Evolutionary conservation across 1,140 invertebrate species (phyloP).

Genomic region (Euwallacea similis): DNA sequence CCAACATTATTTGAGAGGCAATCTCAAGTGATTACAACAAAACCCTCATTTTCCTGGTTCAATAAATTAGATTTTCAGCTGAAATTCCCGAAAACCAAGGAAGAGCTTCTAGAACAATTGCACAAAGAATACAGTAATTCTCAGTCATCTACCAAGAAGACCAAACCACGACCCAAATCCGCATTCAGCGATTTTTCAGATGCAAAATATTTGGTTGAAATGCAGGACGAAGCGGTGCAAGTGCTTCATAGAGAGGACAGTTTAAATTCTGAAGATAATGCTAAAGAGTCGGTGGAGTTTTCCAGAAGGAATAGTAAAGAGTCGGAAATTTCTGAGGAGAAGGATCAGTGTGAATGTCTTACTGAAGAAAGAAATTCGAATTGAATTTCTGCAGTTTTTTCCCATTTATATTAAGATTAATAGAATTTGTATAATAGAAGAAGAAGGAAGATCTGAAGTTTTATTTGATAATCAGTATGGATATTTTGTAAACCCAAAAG

Average conservation of each 20-base stretch:
- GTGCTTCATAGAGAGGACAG: conserved; percentile 31
- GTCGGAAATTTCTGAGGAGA: conserved; percentile 23
- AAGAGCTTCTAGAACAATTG: conserved; percentile 45
- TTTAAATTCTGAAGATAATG: background rate
- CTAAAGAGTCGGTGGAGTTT: background rate
- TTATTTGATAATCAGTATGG: too few species aligned
- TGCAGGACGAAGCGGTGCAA: conserved; percentile 47
- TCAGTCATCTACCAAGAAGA: conserved; percentile 6
- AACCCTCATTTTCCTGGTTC: background rate
- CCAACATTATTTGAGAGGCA: conserved; percentile 71
- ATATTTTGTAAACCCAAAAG: too few species aligned
- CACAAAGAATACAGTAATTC: conserved; percentile 38
- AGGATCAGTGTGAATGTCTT: conserved; percentile 33
- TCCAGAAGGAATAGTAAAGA: conserved; percentile 28
- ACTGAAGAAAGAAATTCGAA: conserved; percentile 2
- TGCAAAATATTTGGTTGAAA: conserved; percentile 37
- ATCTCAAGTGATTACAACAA: conserved; percentile 58
- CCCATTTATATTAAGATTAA: too few species aligned
- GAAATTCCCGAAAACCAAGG: conserved; percentile 44
- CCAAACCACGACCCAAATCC: conserved; percentile 23
- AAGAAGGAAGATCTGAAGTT: too few species aligned
- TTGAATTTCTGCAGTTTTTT: too few species aligned
- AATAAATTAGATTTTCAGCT: conserved; percentile 32
- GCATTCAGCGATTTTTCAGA: conserved; percentile 36
- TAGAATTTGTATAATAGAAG: too few species aligned